Conservation (phyloP, 2,888 invertebrate genomes). For the Papilio gigon region DNA sequence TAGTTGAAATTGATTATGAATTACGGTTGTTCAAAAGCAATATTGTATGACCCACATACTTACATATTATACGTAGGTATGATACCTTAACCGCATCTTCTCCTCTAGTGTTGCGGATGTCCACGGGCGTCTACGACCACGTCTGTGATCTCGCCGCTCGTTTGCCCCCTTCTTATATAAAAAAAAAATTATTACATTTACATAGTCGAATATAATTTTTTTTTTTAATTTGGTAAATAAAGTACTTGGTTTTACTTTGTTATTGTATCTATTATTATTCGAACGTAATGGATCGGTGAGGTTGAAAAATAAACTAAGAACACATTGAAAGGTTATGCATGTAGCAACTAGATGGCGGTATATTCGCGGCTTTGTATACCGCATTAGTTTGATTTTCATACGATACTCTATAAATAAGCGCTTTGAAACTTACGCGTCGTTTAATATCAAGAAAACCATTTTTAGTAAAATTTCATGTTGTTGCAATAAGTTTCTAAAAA, state of each 20-base stretch:
- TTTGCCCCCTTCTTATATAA: too few relatives aligned
- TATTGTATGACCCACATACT: too few relatives aligned
- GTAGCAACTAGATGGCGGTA: not conserved
- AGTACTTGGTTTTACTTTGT: not conserved
- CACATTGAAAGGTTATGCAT: constrained; percentile 32
- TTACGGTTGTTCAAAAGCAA: too few relatives aligned
- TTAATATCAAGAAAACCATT: not conserved
- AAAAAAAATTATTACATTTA: too few relatives aligned
- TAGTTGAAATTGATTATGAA: too few relatives aligned
- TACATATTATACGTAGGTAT: too few relatives aligned
- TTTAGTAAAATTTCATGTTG: not conserved
- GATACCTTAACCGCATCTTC: too few relatives aligned
- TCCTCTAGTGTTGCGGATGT: too few relatives aligned
- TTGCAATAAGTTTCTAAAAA: not conserved
- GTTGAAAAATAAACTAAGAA: constrained; percentile 30
- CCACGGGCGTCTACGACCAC: too few relatives aligned
- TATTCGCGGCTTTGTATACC: constrained; percentile 13
- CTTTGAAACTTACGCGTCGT: constrained; percentile 12
- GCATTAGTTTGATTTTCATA: constrained; percentile 32
- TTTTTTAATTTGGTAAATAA: too few relatives aligned
- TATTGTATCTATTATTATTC: not conserved
- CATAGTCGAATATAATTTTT: too few relatives aligned
- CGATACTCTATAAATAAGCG: constrained; percentile 20
- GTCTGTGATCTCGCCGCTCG: too few relatives aligned
- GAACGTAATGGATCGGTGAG: constrained; percentile 5